Base-by-base conservation (phyloP, 2,113 vertebrate species). In the Neoarius graeffei region DNA sequence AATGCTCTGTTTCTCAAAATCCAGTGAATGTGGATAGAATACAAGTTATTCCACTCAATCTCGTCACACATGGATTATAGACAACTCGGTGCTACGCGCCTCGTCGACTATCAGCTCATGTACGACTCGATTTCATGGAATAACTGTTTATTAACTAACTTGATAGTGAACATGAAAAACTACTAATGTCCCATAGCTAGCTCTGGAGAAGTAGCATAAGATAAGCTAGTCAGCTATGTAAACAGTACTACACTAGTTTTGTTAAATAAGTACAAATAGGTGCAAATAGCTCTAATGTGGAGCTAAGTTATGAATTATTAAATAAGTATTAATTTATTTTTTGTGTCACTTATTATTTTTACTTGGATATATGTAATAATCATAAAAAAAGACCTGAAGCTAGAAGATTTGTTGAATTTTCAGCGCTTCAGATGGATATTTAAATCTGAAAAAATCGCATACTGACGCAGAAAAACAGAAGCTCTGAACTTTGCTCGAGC, bases 401-500 rank as follows among this genome's bases (percentile, higher is more conserved):
- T 25, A 15, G 52, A 66, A 50, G 15, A 54, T 74, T 23, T 83
- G 48, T 3, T 5, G 35, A 73, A 30, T 42, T 15, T 80, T 35
- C n/a, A 15, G 17, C 13, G 20, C n/a, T 27, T 66, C 17, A 3
- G 35, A 60, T 42, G 20, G 9, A 48, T 81, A 81, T 81, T 81
- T 60, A 81, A 60, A 81, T 81, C 15, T 20, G 54, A 85, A 80
- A 73, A 80, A 64, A 56, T 14, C 59, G 69, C 81, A 50, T 42
- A 76, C 64, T 50, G 35, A 87, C 86, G 86, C 91, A 92, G 89
- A 90, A 92, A 91, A 91, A 92, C 86, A 42, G 87, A 89, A 89
- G 91, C 85, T 87, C 42, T 88, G 92, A 95, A 93, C 93, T 93
- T 91, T 89, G 83, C 89, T 90, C 82, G 89, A 92, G 90, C 92